phyloP scores from a whole-genome alignment of 2,797 vertebrate species.

The Leucoraja ocellata region DNA sequence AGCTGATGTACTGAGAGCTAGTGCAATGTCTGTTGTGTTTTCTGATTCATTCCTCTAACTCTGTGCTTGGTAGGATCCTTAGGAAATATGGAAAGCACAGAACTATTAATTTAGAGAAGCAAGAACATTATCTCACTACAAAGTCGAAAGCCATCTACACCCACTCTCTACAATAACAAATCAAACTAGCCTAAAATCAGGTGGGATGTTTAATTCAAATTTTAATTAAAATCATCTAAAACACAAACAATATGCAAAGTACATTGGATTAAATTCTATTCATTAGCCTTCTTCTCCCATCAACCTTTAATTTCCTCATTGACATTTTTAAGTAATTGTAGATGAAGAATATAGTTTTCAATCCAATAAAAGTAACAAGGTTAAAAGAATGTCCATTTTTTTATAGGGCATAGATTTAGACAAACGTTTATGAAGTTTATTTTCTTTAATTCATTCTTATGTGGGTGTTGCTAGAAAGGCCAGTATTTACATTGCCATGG shows the following conservation, averaged over 20 bases:
- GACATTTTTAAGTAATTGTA: not conserved
- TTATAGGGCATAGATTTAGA: not conserved
- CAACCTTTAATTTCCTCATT: not conserved
- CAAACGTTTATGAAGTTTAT: not conserved
- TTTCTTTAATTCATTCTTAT: no score
- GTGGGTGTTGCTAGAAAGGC: no score
- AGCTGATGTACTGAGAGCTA: not conserved
- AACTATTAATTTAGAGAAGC: not conserved
- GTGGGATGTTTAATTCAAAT: not conserved
- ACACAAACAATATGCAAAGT: not conserved
- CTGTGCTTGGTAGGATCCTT: no score
- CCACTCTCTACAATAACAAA: not conserved
- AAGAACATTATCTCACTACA: not conserved
- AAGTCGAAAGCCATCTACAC: not conserved
- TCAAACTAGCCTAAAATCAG: not conserved
- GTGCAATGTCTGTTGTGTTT: not conserved
- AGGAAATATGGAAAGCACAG: not conserved
- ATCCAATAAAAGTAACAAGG: not conserved
- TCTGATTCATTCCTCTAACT: not conserved
- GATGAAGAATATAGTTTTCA: not conserved
- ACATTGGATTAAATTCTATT: not conserved
- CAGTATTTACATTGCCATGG: no score
- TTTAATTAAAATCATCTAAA: not conserved
- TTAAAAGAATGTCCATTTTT: not conserved
- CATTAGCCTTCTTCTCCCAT: not conserved